A percentile compares a stretch with the other conserved stretches of the same genome.
These are phyloP conservation scores for Centrocercus urophasianus DNA, from an alignment of 2,113 vertebrate genomes.

Conservation along the genomic window DNA sequence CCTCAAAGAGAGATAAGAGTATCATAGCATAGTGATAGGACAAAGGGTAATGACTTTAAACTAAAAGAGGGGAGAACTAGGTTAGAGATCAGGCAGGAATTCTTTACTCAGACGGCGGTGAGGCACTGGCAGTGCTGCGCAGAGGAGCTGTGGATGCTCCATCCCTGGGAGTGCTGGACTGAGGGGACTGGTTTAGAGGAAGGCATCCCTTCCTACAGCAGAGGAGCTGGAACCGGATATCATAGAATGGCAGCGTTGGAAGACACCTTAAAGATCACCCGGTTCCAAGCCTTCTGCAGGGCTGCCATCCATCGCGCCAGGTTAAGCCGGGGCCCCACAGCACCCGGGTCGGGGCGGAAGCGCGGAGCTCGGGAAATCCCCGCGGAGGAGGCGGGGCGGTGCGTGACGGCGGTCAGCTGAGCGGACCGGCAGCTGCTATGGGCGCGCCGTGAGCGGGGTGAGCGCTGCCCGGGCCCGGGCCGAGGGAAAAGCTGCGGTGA, in stretches of 20 bases:
- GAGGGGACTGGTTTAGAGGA: not conserved
- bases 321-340: too few relatives aligned
- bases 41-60: not conserved
- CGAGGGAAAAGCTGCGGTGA: too few relatives aligned
- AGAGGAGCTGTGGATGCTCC: not conserved
- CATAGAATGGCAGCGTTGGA: not conserved
- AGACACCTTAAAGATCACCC: not conserved
- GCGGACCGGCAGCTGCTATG: not conserved
- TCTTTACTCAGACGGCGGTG: not conserved
- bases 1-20: not conserved
- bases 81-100: not conserved
- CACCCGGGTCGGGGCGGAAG: not conserved
- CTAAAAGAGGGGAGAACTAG: not conserved
- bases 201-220: not conserved
- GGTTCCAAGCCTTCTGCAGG: not conserved
- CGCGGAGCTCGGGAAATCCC: not conserved
- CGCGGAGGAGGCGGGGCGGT: not conserved
- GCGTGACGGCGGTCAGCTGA: constrained; percentile 42
- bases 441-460: constrained; percentile 6
- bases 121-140: not conserved
- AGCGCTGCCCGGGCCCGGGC: not conserved
- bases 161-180: not conserved
- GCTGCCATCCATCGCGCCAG: not conserved
- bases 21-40: not conserved
- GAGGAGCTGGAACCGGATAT: not conserved